Evolutionary conservation across 2,888 invertebrate species (phyloP), one percentile per base, ranked within the genome.

Genomic region (Drosophila borealis): DNA sequence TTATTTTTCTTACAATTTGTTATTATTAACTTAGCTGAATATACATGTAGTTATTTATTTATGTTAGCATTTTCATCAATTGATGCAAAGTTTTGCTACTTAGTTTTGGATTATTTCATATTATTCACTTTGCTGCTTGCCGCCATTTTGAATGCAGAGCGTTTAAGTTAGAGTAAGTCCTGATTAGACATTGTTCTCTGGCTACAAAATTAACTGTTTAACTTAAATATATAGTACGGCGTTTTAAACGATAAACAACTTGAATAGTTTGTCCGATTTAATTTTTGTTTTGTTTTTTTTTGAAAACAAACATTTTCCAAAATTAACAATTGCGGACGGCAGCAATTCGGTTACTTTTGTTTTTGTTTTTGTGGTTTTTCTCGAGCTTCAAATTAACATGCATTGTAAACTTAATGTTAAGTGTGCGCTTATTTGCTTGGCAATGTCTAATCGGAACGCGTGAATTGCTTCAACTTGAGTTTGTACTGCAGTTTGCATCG

Each of bases 401-500:
- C 9, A 11, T 48, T 50, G 8, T 59, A 11, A 60, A 44, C 55
- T 34, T 42, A 44, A 44, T 25, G 13, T 17, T 4, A 36, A 36
- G 9, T 36, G 34, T 25, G 34, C 8, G 8, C 9, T 17, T 17
- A 17, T 17, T 17, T 17, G 17, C 17, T 17, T 17, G 17, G 9
- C 50, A 50, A 51, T 41, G 69, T 59, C 59, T 48, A 36, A 51
- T 51, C 36, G 25, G 50, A 46, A 42, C 14, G 11, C 33, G 5
- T 14, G 37, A 33, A 14, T 56, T 29, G 48, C 56, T 44, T 19
- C 14, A 56, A 67, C 51, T 51, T 70, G 29, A 70, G 74, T 72
- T 81, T 83, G 83, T 83, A 83, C 83, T 88, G 83, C 89, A 78
- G 65, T 86, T 86, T 81, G 70, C 77, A 82, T 71, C 77, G 68